phyloP scores from a whole-genome alignment of 2,888 invertebrate species.

The Pseudoips prasinana region DNA sequence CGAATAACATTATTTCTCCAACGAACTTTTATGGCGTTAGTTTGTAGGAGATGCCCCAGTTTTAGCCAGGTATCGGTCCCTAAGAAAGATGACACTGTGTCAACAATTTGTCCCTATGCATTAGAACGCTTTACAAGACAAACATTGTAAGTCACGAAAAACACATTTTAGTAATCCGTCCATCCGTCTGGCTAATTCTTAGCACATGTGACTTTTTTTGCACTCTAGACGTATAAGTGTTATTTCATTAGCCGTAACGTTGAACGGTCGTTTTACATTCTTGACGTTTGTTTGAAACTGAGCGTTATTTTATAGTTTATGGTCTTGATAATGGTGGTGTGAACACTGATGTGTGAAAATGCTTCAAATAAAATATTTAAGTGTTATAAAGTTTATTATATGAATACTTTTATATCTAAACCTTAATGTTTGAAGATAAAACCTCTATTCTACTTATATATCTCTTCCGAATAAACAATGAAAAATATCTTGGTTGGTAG shows the following conservation, averaged over 20 bases:
- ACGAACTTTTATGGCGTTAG: constrained; percentile 29
- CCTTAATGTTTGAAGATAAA: too few species aligned
- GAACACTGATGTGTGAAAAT: constrained; percentile 32
- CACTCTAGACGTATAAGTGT: constrained; percentile 67
- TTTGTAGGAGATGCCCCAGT: constrained; percentile 44
- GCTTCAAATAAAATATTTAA: constrained; percentile 27
- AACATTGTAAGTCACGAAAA: constrained; percentile 74
- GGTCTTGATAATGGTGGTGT: constrained; percentile 27
- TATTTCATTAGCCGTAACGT: constrained; percentile 71
- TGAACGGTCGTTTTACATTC: constrained; percentile 12
- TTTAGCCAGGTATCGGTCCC: constrained; percentile 66
- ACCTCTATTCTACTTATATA: too few species aligned
- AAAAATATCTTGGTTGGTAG: too few species aligned
- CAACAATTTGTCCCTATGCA: constrained; percentile 76
- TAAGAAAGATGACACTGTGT: constrained; percentile 76
- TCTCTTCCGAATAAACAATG: too few species aligned
- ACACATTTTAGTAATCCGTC: constrained; percentile 74
- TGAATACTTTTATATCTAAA: too few species aligned
- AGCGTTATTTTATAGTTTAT: neutral
- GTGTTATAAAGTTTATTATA: neutral
- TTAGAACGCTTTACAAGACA: constrained; percentile 71
- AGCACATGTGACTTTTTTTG: constrained; percentile 75
- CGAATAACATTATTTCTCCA: constrained; percentile 8
- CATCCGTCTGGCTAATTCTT: constrained; percentile 71
- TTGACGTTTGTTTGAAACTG: neutral